Evolutionary conservation across 2,797 vertebrate species (phyloP).

Genomic region (Leptodactylus fallax): DNA sequence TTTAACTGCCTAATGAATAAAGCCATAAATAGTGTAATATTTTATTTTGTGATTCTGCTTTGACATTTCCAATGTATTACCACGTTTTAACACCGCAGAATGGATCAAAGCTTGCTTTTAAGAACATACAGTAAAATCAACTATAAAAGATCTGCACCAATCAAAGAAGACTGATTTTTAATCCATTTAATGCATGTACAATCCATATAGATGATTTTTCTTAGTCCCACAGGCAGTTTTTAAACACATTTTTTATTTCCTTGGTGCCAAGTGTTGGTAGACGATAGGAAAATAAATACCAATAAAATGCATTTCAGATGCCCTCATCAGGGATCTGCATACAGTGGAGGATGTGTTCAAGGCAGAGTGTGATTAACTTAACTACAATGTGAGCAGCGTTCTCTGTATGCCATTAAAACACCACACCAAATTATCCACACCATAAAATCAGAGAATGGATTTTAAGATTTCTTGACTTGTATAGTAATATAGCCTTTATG

Average conservation of each 20-base stretch:
- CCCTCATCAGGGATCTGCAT: not conserved
- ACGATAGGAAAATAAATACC: conserved; percentile 68
- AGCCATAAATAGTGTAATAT: not conserved
- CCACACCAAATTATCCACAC: not conserved
- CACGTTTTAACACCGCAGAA: conserved; percentile 38
- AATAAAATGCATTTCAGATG: conserved; percentile 62
- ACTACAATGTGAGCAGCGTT: not conserved
- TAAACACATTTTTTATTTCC: conserved; percentile 65
- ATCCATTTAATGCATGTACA: conserved; percentile 66
- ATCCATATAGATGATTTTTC: conserved; percentile 67
- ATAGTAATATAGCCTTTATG: conserved; percentile 1
- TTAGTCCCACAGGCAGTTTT: conserved; percentile 66
- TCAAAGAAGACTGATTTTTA: conserved; percentile 66
- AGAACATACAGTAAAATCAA: conserved; percentile 61
- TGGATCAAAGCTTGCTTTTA: conserved; percentile 56
- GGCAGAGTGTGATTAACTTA: not conserved
- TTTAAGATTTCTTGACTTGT: not conserved
- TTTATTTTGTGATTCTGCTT: conserved; percentile 47
- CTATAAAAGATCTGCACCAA: conserved; percentile 66
- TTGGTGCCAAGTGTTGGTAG: conserved; percentile 62
- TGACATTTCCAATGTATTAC: conserved; percentile 48
- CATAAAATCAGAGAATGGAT: conserved; percentile 31
- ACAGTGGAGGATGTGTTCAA: not conserved
- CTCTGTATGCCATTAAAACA: no score
- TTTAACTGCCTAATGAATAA: conserved; percentile 48